Conservation (phyloP, 2,113 vertebrate species). For the Dolichallabes microphthalmus region DNA sequence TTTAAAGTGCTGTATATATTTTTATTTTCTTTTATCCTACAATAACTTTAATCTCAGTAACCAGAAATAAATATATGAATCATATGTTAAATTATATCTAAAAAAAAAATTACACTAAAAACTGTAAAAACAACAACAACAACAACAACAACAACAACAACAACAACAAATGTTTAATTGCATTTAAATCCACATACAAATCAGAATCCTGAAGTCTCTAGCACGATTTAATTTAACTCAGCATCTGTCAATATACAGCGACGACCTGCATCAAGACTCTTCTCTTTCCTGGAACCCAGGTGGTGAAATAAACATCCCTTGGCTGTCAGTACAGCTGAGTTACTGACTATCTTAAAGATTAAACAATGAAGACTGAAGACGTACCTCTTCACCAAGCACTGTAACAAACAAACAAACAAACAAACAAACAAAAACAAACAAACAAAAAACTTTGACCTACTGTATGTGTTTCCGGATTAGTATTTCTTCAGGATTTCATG, state of each 20-base stretch:
- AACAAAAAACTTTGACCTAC: neutral
- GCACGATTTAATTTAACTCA: neutral
- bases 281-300: neutral
- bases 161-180: neutral
- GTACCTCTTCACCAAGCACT: neutral
- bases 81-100: too few species aligned
- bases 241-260: neutral
- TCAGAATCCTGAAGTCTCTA: neutral
- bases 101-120: neutral
- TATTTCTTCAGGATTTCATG: neutral
- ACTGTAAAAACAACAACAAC: neutral
- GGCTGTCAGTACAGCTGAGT: slow-evolving; percentile 9
- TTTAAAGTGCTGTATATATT: too few species aligned
- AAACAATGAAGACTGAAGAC: neutral
- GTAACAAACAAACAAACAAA: neutral
- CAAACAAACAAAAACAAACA: neutral
- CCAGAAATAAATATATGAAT: too few species aligned
- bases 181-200: neutral
- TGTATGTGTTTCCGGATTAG: too few species aligned
- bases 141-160: too few species aligned
- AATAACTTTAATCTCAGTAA: too few species aligned
- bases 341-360: neutral
- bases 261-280: neutral
- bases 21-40: too few species aligned
- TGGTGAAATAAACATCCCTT: slow-evolving; percentile 1